phyloP scores from a whole-genome alignment of 2,888 invertebrate genomes.

The Scaptomyza caliginosa region DNA sequence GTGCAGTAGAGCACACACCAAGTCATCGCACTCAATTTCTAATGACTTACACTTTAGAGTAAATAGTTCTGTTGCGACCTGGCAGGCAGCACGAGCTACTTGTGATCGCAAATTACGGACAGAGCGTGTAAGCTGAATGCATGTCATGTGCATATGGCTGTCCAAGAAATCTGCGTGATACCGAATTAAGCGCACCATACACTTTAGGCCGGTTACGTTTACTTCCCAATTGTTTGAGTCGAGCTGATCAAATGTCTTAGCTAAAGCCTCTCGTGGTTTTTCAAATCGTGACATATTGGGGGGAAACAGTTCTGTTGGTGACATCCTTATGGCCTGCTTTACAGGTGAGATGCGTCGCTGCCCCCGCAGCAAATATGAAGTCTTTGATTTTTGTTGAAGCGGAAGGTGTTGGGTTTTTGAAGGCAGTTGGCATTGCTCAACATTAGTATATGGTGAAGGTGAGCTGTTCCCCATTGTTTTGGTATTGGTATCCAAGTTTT shows the following conservation, averaged over 20 bases:
- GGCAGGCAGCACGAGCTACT: conserved; percentile 94
- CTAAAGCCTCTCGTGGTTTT: conserved; percentile 88
- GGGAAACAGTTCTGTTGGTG: conserved; percentile 79
- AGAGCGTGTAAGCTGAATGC: conserved; percentile 89
- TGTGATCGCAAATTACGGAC: conserved; percentile 96
- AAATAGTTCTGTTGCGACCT: conserved; percentile 92
- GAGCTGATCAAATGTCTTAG: conserved; percentile 87
- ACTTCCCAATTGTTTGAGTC: conserved; percentile 92
- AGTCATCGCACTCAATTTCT: conserved; percentile 93
- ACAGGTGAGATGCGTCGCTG: conserved; percentile 81
- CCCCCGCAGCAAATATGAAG: conserved; percentile 79
- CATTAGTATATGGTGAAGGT: conserved; percentile 68
- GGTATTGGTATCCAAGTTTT: conserved; percentile 59
- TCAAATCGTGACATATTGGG: conserved; percentile 85
- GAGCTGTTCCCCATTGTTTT: conserved; percentile 79
- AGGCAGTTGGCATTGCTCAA: conserved; percentile 31
- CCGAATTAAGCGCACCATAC: conserved; percentile 88
- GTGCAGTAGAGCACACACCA: conserved; percentile 91
- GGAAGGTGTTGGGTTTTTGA: conserved; percentile 66
- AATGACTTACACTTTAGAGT: conserved; percentile 86
- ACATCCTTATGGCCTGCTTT: conserved; percentile 80
- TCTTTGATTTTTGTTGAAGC: conserved; percentile 82
- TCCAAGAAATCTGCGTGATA: conserved; percentile 88
- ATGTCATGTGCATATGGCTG: conserved; percentile 88
- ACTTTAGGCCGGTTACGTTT: conserved; percentile 89